phyloP scores from a whole-genome alignment of 2,797 vertebrate genomes.

The Discoglossus pictus region DNA sequence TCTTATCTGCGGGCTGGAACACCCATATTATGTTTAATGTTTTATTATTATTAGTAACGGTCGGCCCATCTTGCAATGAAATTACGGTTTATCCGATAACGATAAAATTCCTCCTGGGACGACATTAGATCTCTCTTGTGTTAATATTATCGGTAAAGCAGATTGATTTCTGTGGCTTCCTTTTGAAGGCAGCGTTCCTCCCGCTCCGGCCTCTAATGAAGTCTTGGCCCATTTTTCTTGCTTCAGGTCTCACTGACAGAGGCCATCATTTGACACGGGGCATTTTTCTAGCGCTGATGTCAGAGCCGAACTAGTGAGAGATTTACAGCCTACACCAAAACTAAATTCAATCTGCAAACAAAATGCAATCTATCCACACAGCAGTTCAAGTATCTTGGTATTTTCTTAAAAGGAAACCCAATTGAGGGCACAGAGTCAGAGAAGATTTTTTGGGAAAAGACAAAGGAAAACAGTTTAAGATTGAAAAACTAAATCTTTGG shows the following conservation, averaged over 20 bases:
- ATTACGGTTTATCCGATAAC: too few relatives aligned
- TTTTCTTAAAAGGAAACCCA: slow-evolving; percentile 10
- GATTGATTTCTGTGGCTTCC: neutral
- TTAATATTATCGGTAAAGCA: neutral
- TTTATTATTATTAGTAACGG: too few relatives aligned
- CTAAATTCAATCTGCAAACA: slow-evolving; percentile 42
- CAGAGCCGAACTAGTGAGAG: slow-evolving; percentile 6
- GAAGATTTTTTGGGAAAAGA: neutral
- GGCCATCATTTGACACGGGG: slow-evolving; percentile 2
- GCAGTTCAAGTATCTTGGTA: slow-evolving; percentile 1
- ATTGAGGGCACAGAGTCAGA: slow-evolving; percentile 5
- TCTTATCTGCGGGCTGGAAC: too few relatives aligned
- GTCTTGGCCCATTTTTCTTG: slow-evolving; percentile 34
- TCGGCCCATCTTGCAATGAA: too few relatives aligned
- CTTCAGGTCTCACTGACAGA: slow-evolving; percentile 32
- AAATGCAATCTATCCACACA: neutral
- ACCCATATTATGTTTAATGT: too few relatives aligned
- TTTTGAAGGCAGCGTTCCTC: neutral
- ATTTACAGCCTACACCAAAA: slow-evolving; percentile 22
- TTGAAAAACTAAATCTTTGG: slow-evolving; percentile 1
- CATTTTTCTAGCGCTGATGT: slow-evolving; percentile 19
- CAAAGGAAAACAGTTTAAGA: neutral
- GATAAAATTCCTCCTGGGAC: neutral
- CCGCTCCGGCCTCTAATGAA: slow-evolving; percentile 25
- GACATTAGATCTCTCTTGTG: neutral